Percentiles rank a stretch among this genome's conserved stretches.
These are phyloP conservation scores for Diabrotica balteata DNA, from an alignment of 2,888 invertebrate species.

Conservation along the genomic window DNA sequence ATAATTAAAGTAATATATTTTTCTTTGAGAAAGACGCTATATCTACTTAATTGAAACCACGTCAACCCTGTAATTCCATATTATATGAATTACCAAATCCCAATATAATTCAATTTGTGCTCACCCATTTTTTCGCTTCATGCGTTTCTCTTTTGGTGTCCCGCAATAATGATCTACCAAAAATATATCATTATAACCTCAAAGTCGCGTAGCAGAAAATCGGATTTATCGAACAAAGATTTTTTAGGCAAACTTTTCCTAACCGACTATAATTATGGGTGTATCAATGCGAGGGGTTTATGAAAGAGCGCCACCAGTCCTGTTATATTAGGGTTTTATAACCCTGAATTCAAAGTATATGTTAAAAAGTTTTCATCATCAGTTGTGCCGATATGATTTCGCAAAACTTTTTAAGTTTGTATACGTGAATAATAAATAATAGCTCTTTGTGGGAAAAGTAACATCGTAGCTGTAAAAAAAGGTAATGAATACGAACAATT, in stretches of 20 bases:
- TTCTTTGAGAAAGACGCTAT: too few species aligned
- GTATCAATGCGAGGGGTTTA: slow-evolving; percentile 12
- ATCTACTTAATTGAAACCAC: slow-evolving; percentile 4
- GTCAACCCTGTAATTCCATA: not conserved
- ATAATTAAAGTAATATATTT: too few species aligned
- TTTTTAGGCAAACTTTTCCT: slow-evolving; percentile 37
- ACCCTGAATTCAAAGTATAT: too few species aligned
- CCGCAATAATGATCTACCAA: slow-evolving; percentile 26
- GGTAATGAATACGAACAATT: too few species aligned
- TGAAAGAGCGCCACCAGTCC: not conserved
- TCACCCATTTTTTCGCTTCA: slow-evolving; percentile 26
- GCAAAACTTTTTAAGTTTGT: too few species aligned
- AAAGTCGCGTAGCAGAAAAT: slow-evolving; percentile 42
- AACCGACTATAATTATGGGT: slow-evolving; percentile 33
- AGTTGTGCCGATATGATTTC: too few species aligned
- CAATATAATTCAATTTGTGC: slow-evolving; percentile 26
- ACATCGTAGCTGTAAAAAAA: too few species aligned
- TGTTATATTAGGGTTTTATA: too few species aligned
- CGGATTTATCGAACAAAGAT: slow-evolving; percentile 40
- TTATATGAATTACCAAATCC: slow-evolving; percentile 19
- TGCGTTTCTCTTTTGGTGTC: slow-evolving; percentile 24
- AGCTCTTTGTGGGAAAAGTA: too few species aligned
- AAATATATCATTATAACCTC: slow-evolving; percentile 31
- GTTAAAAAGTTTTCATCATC: too few species aligned
- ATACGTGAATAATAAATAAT: too few species aligned